Base-by-base conservation (phyloP, 37 sponge, comb jelly and placozoan species). In the Agelas oroides region DNA sequence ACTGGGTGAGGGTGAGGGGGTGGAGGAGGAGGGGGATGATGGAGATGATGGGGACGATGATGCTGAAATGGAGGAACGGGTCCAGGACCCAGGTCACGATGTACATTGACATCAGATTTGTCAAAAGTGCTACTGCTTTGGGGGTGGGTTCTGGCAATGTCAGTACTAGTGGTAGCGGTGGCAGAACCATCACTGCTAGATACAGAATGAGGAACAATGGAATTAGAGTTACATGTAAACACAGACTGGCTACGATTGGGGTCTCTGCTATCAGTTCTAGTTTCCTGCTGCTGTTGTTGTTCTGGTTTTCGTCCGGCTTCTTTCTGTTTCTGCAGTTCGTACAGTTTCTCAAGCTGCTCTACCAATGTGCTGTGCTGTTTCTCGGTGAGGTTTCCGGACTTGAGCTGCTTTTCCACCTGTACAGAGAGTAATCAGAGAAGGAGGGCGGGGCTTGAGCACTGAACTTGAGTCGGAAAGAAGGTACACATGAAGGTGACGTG, bases 331-430 rank as follows among this genome's bases (percentile, higher is more conserved):
- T 78, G 79, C 27, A 84, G 79, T 31, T 83, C 66, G 57, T 78
- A 78, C 20, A 84, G 73, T 72, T 83, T 23, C 32, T 89, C 80
- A 35, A 89, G 27, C 19, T 89, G 84, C 23, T 78, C 38, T 3
- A 78, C 71, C 5, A 84, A 73, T 57, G 46, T 65, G 31, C 24
- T 37, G 25, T 76, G 78, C 53, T 89, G 73, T 21, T 83, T 67
- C n/a, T 25, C 15, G 23, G 79, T 41, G n/a, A 89, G 46, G 16
- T 53, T 58, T 3, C 79, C 90, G 23, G 74, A 60, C 2, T 28
- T 34, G 0, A 78, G 37, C 57, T 83, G 78, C 40, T 54, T 32
- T 65, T 83, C 72, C 23, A 83, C 53, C 90, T 89, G 52, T 5
- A 66, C 12, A 16, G 30, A 62, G 16, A 70, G 23, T 27, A 31